phyloP scores from a whole-genome alignment of 2,888 invertebrate genomes.

The Microchrysa polita region DNA sequence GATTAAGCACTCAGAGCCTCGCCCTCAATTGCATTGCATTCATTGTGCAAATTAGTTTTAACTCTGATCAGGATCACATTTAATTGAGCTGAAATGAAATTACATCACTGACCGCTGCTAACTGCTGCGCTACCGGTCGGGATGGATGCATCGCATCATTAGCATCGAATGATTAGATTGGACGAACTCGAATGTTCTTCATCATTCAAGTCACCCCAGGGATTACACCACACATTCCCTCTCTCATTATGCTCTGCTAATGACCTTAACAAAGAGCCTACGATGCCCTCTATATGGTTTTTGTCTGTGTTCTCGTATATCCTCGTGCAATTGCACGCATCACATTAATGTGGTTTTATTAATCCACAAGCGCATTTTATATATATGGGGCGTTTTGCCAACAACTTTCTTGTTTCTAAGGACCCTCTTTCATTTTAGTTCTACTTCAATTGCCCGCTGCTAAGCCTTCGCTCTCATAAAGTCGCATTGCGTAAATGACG shows the following conservation, averaged over 20 bases:
- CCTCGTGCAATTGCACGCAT: conserved; percentile 43
- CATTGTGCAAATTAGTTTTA: conserved; percentile 56
- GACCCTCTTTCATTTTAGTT: not conserved
- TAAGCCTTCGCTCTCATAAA: conserved; percentile 9
- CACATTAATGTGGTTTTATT: conserved; percentile 47
- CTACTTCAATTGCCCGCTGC: not conserved
- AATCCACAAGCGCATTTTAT: conserved; percentile 20
- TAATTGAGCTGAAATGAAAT: conserved; percentile 65
- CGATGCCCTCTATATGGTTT: not conserved
- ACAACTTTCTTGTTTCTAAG: not conserved
- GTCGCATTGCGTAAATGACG: not conserved
- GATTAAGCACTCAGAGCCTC: not conserved
- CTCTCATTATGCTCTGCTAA: too few relatives aligned
- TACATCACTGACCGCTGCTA: conserved; percentile 56
- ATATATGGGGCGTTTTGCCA: conserved; percentile 11
- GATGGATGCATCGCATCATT: too few relatives aligned
- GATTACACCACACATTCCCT: too few relatives aligned
- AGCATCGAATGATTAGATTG: not conserved
- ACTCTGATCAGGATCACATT: conserved; percentile 60
- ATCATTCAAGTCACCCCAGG: too few relatives aligned
- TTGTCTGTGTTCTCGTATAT: conserved; percentile 43
- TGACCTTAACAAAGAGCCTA: not conserved
- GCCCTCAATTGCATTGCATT: not conserved
- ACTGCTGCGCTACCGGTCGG: conserved; percentile 14
- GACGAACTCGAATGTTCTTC: too few relatives aligned